Conservation (phyloP, 1,140 invertebrate genomes). For the Vanessa atalanta region DNA sequence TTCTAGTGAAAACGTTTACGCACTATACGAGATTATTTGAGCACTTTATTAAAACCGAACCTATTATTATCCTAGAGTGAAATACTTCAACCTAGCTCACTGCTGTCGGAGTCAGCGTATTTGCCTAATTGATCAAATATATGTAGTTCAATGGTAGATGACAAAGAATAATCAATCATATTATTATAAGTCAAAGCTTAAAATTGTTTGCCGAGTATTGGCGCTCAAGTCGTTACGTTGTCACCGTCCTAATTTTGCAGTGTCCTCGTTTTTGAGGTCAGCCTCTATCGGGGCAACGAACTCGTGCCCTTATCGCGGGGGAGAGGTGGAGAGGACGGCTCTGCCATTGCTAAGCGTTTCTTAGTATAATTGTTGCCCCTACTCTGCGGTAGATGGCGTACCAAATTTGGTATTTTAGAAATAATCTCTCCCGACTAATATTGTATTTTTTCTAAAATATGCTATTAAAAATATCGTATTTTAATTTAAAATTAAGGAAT, state of each 20-base stretch:
- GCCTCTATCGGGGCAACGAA: slow-evolving; percentile 78
- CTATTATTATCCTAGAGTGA: slow-evolving; percentile 68
- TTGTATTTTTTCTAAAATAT: not conserved
- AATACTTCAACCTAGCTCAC: slow-evolving; percentile 72
- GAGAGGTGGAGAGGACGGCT: slow-evolving; percentile 56
- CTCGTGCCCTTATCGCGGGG: slow-evolving; percentile 79
- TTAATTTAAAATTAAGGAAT: not conserved
- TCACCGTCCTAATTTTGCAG: slow-evolving; percentile 81
- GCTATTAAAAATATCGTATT: not conserved
- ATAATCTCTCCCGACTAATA: not conserved
- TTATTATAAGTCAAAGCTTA: slow-evolving; percentile 47
- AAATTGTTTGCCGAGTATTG: slow-evolving; percentile 53
- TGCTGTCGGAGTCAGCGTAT: slow-evolving; percentile 77
- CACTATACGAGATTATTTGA: slow-evolving; percentile 6
- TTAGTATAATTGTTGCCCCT: slow-evolving; percentile 51
- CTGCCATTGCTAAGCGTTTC: slow-evolving; percentile 53
- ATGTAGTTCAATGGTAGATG: slow-evolving; percentile 61
- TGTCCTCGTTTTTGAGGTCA: slow-evolving; percentile 81
- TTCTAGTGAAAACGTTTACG: not conserved
- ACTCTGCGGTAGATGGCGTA: slow-evolving; percentile 70
- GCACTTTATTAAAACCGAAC: slow-evolving; percentile 46
- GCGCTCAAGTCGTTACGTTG: slow-evolving; percentile 78
- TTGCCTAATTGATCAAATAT: slow-evolving; percentile 81
- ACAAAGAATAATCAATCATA: slow-evolving; percentile 51
- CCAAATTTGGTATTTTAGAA: slow-evolving; percentile 23